Evolutionary conservation across 2,888 invertebrate species (phyloP), one percentile per base, ranked within the genome.

Genomic region (Harpagoxenus sublaevis): DNA sequence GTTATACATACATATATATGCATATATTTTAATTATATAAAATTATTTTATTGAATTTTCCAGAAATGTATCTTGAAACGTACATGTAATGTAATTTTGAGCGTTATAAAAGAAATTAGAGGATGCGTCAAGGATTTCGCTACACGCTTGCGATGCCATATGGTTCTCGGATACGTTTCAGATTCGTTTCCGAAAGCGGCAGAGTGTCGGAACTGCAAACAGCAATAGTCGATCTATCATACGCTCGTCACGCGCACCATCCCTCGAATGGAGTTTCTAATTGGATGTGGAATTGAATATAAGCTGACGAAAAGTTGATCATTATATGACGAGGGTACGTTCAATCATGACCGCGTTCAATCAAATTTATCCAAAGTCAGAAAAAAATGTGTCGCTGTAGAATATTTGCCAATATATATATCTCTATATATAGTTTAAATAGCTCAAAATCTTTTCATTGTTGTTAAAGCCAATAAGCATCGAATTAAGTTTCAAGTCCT

Each of bases 181-280:
- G 66, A 68, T 68, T 68, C 48, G 66, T 68, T 68, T 68, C 4
- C 48, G 31, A 63, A 60, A 77, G 66, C 81, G 82, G 85, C 85
- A 86, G 86, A 87, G 87, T 81, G 88, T 85, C 85, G 84, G 90
- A 86, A 86, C 78, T 71, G 31, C 75, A 86, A 87, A 88, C 73
- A 73, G 85, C 81, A 84, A 84, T n/a, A 68, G 84, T 79, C 90
- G 75, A 91, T 91, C 88, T 87, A 91, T 91, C 91, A 91, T 55
- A 63, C 74, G 68, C 84, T 88, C 85, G 65, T 88, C 90, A 81
- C 86, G 74, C 71, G 73, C 66, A 62, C 85, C 83, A 83, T 84
- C 81, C 68, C 70, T 84, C 83, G 74, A 78, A 81, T 79, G 84
- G 78, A 82, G 68, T 60, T 66, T 62, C 83, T 86, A 90, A 91